Base-by-base conservation (phyloP, 2,888 invertebrate species). In the Acrobasis repandana region DNA sequence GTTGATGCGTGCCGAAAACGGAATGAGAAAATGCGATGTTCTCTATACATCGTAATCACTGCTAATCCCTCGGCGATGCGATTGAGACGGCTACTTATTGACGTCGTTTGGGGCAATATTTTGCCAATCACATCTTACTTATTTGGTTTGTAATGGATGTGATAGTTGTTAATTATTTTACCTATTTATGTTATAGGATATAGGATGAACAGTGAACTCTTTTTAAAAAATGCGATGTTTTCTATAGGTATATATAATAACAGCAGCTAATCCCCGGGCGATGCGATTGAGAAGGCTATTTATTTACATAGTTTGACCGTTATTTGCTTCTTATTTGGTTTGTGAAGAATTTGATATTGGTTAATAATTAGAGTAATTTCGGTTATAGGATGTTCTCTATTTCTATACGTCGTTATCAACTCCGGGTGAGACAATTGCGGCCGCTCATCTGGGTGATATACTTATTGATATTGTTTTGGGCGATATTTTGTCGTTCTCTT, bases 1-100 rank as follows among this genome's bases (percentile, higher is more conserved):
- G 84, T 89, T 88, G 89, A 88, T 88, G 83, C 82, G 85, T 83
- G 79, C 79, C 77, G 76, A 77, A 80, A 79, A 76, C 70, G 71
- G 72, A 80, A 83, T 79, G 82, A 80, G 84, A 82, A 85, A 84
- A 85, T 82, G 74, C 78, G 77, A 79, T 80, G 77, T 76, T 72
- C 76, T 77, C 72, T 76, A 73, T 76, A 71, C 73, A 76, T 73
- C 70, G 79, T 76, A 80, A 83, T 80, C 82, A 79, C 71, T 67
- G 73, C 74, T 79, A 78, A 77, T 80, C 78, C 75, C 67, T 75
- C 76, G 75, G 70, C 69, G 71, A 71, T 70, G 67, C 70, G 70
- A 78, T 77, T 74, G 76, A 74, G 67, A 65, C 61, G 61, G 60
- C 62, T 66, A 68, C 68, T 67, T 67, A 67, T 64, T 65, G 60